A percentile compares a stretch with the other conserved stretches of the same genome.
Evolutionary conservation across 2,797 vertebrate species (phyloP).

Genomic region (Melanotaenia nigrans): DNA sequence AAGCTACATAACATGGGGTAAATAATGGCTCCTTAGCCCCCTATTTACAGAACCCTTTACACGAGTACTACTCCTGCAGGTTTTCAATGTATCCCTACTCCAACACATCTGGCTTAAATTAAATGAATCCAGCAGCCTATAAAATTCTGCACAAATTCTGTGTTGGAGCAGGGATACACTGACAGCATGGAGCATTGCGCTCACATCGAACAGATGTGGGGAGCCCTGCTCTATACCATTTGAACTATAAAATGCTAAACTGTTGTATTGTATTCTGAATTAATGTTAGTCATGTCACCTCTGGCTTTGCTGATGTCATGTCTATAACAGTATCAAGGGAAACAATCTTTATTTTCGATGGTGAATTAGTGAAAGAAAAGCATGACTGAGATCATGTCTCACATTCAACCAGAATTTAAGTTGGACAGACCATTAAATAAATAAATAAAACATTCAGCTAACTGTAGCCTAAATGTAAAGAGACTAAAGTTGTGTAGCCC

Average conservation of each 20-base stretch:
- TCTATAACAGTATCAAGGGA: conserved; percentile 4
- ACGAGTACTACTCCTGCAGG: no score
- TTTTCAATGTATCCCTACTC: no score
- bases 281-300: conserved; percentile 15
- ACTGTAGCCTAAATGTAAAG: not conserved
- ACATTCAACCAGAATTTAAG: not conserved
- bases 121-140: no score
- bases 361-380: not conserved
- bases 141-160: no score
- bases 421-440: not conserved
- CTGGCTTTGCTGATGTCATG: conserved; percentile 7
- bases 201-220: no score
- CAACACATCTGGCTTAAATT: no score
- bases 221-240: not conserved
- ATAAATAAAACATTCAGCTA: not conserved
- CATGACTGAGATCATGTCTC: no score
- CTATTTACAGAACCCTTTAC: not conserved
- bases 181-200: no score
- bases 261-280: not conserved
- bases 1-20: no score
- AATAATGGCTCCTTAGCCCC: not conserved
- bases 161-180: no score
- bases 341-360: not conserved
- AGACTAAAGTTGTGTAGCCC: not conserved
- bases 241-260: not conserved